phyloP scores from a whole-genome alignment of 2,888 invertebrate genomes.

The Epistrophella euchroma region DNA sequence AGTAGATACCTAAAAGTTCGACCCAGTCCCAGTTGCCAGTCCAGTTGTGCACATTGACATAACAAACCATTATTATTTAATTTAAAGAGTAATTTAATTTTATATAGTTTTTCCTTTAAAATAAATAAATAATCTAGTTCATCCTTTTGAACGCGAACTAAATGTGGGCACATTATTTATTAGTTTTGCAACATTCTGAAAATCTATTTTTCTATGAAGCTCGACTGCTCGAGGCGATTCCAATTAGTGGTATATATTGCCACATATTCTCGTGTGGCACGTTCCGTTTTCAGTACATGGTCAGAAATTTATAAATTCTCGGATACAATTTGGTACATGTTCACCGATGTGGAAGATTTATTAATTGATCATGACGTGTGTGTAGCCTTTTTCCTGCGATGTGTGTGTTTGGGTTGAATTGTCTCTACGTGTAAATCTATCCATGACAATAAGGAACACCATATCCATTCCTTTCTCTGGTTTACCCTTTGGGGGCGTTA shows the following conservation, averaged over 20 bases:
- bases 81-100: too few species aligned
- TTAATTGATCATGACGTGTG: constrained; percentile 76
- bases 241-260: constrained; percentile 61
- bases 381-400: constrained; percentile 52
- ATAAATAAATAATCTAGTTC: neutral
- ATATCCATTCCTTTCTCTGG: neutral
- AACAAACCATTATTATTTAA: too few species aligned
- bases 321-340: constrained; percentile 75
- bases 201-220: constrained; percentile 45
- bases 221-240: constrained; percentile 13
- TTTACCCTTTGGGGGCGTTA: constrained; percentile 28
- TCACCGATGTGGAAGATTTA: constrained; percentile 76
- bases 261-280: constrained; percentile 45
- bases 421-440: constrained; percentile 43
- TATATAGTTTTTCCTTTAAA: too few species aligned
- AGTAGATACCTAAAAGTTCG: too few species aligned
- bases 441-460: neutral
- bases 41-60: too few species aligned
- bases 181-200: constrained; percentile 60
- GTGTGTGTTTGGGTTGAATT: constrained; percentile 22
- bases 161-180: constrained; percentile 65
- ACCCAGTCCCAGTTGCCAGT: too few species aligned
- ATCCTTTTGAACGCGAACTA: constrained; percentile 28
- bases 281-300: constrained; percentile 59
- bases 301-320: constrained; percentile 74